Percentiles rank a stretch among this genome's conserved stretches.
phyloP scores from a whole-genome alignment of 2,797 vertebrate genomes.

The Adelosebastes latens region DNA sequence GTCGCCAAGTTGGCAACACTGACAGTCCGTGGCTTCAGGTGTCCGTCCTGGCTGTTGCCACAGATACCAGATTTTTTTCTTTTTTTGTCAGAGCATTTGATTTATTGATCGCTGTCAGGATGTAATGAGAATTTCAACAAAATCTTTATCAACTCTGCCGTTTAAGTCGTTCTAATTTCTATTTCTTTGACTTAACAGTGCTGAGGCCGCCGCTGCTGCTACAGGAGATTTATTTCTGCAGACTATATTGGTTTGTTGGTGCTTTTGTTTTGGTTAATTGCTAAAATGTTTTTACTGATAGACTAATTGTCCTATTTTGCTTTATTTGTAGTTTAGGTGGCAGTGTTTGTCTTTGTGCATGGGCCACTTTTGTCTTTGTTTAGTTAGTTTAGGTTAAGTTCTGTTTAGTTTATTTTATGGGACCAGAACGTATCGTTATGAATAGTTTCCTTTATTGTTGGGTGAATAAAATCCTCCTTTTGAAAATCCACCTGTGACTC shows the following conservation, averaged over 20 bases:
- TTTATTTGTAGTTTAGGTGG: not conserved
- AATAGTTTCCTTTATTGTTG: not conserved
- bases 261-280: not conserved
- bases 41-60: no score
- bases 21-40: no score
- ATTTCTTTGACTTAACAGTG: not conserved
- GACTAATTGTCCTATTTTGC: not conserved
- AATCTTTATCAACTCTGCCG: no score
- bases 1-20: no score
- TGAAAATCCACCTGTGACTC: not conserved
- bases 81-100: accelerated
- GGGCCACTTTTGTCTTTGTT: not conserved
- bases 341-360: not conserved
- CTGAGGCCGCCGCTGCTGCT: accelerated
- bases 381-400: not conserved
- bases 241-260: not conserved
- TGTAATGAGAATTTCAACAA: no score
- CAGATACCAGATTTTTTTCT: no score
- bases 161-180: not conserved
- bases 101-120: no score
- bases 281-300: not conserved
- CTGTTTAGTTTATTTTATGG: not conserved
- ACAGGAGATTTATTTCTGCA: not conserved
- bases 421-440: accelerated
- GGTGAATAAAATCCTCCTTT: not conserved